Percentiles rank a stretch among this genome's conserved stretches.
phyloP scores from a whole-genome alignment of 2,888 invertebrate genomes.

The Lasioglossum zephyrum region DNA sequence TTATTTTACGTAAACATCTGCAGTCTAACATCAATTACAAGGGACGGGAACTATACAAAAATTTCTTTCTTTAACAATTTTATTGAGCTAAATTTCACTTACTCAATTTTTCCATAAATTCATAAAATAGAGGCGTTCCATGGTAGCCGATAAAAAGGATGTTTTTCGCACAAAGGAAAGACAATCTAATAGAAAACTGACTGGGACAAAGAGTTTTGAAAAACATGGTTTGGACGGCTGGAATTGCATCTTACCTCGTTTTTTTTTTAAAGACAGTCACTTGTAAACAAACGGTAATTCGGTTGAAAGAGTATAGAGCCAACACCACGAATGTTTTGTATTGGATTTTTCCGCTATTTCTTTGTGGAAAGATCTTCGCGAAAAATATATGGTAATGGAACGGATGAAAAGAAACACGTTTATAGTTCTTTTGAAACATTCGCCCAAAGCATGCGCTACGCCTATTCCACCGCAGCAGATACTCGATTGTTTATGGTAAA shows the following conservation, averaged over 20 bases:
- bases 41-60: neutral
- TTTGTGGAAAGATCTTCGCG: neutral
- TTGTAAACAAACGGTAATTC: neutral
- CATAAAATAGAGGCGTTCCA: neutral
- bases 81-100: neutral
- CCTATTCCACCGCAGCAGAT: neutral
- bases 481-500: slow-evolving; percentile 5
- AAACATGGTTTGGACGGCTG: neutral
- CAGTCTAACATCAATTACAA: neutral
- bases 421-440: neutral
- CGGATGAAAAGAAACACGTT: slow-evolving; percentile 8
- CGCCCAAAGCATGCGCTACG: neutral
- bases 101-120: no score
- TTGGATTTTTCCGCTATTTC: neutral
- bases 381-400: slow-evolving; percentile 10
- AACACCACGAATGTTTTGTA: neutral
- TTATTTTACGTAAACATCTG: neutral
- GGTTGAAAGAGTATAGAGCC: neutral
- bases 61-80: neutral
- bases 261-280: neutral
- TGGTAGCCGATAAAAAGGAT: neutral
- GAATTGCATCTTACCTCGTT: neutral
- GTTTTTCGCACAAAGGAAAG: neutral
- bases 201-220: neutral
- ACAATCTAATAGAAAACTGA: neutral